Percentiles rank a stretch among this genome's conserved stretches.
phyloP scores from a whole-genome alignment of 2,797 vertebrate species.

The Knipowitschia caucasica region DNA sequence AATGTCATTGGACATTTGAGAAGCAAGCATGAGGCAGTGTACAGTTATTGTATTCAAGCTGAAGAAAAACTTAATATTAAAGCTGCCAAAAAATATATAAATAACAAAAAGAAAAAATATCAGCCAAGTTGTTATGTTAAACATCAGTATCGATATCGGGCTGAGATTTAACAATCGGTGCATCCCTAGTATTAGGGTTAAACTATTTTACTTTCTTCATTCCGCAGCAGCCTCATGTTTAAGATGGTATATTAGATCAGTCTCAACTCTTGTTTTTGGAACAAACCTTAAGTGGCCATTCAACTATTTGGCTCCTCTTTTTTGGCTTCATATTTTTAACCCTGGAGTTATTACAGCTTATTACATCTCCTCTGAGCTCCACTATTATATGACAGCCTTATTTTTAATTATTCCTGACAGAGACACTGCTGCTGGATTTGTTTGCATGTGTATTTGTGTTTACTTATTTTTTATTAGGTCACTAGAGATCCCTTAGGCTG shows the following conservation, averaged over 20 bases:
- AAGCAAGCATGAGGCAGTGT: too few relatives aligned
- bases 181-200: background rate
- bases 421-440: conserved; percentile 11
- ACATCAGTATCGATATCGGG: too few relatives aligned
- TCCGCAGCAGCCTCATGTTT: background rate
- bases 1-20: too few relatives aligned
- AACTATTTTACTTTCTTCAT: background rate
- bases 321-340: conserved; percentile 2
- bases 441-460: conserved; percentile 4
- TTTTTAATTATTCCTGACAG: conserved; percentile 14
- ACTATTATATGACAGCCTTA: conserved; percentile 1
- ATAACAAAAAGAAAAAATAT: too few relatives aligned
- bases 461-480: conserved; percentile 20
- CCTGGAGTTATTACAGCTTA: background rate
- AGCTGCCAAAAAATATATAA: too few relatives aligned
- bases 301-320: background rate
- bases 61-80: too few relatives aligned
- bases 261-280: background rate
- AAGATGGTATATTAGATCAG: background rate
- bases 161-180: too few relatives aligned
- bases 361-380: background rate
- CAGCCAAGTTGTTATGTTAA: too few relatives aligned
- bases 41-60: too few relatives aligned
- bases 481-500: conserved; percentile 6
- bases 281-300: background rate